These are phyloP conservation scores for Clarias batrachus DNA, from an alignment of 2,113 vertebrate genomes.

Conservation along the genomic window DNA sequence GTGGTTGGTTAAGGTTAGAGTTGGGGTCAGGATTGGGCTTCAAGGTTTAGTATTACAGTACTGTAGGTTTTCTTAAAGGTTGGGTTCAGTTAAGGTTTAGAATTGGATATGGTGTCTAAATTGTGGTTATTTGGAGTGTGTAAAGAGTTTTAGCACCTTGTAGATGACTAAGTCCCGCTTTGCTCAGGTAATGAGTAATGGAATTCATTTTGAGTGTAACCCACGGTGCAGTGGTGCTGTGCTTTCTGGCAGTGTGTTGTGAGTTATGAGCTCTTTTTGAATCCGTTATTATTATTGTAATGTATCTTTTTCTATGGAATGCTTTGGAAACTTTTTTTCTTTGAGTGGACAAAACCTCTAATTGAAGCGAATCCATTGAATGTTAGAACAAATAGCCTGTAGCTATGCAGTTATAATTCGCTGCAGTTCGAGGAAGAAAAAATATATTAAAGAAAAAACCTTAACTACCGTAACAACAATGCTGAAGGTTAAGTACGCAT, in stretches of 20 bases:
- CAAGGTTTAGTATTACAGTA: not conserved
- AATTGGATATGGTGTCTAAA: not conserved
- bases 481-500: not conserved
- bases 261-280: not conserved
- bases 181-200: constrained; percentile 26
- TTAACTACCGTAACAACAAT: not conserved
- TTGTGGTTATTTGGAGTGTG: not conserved
- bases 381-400: constrained; percentile 38
- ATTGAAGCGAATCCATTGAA: constrained; percentile 48
- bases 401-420: constrained; percentile 30
- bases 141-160: not conserved
- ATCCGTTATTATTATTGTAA: constrained; percentile 12
- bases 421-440: not conserved
- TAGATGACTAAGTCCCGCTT: constrained; percentile 17
- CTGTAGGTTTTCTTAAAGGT: not conserved
- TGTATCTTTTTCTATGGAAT: constrained; percentile 6
- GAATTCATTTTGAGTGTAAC: constrained; percentile 29
- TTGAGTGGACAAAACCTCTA: constrained; percentile 13
- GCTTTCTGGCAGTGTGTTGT: not conserved
- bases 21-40: not conserved
- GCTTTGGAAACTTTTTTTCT: not conserved
- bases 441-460: not conserved
- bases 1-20: not conserved
- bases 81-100: constrained; percentile 1
- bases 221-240: not conserved